These are phyloP conservation scores for Podarcis cretensis DNA, from an alignment of 2,113 vertebrate species.

Conservation along the genomic window DNA sequence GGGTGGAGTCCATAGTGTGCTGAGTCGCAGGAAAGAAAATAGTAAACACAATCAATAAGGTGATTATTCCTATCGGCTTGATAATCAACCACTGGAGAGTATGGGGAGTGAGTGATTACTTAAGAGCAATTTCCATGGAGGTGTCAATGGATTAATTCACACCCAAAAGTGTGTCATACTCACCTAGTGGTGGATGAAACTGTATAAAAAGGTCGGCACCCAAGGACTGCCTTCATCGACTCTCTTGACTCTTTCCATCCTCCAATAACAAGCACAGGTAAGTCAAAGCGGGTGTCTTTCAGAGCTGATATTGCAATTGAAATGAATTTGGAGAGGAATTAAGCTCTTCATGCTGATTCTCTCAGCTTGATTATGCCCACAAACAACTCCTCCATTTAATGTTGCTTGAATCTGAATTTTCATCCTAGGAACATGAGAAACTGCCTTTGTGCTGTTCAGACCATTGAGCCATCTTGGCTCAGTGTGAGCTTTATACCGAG, in stretches of 20 bases:
- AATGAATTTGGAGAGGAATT: neutral
- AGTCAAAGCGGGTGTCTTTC: neutral
- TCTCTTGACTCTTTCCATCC: neutral
- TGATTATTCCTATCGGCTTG: neutral
- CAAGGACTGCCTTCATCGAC: neutral
- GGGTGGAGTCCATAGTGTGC: neutral
- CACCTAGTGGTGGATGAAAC: neutral
- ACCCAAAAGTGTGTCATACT: neutral
- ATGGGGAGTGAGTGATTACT: neutral
- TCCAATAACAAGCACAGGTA: neutral
- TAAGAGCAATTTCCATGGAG: neutral
- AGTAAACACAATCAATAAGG: neutral
- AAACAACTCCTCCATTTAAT: no score
- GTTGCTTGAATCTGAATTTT: neutral
- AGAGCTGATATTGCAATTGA: neutral
- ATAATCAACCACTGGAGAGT: neutral
- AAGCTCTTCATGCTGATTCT: neutral
- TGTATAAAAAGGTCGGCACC: neutral
- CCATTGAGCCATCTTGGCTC: no score
- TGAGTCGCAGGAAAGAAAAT: no score
- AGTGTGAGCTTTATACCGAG: no score
- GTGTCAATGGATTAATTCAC: neutral
- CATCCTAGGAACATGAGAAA: no score
- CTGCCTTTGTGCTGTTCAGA: no score
- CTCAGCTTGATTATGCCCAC: neutral